Evolutionary conservation across 2,113 vertebrate genomes (phyloP).

Genomic region (Callospermophilus lateralis): DNA sequence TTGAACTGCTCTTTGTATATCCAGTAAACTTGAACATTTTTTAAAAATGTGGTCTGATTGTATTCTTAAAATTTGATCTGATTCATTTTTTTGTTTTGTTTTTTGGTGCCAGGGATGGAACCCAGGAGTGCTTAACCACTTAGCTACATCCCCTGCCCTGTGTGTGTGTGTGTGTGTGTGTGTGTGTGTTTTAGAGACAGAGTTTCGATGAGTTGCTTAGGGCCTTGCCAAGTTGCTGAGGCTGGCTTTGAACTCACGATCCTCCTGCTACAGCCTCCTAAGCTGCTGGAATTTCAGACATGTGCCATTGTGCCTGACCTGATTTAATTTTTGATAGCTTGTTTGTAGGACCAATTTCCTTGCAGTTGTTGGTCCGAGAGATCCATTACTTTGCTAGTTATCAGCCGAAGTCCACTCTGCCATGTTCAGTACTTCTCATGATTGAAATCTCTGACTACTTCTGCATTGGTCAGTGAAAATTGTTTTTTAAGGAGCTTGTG

Average conservation of each 20-base stretch:
- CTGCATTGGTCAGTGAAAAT: background rate
- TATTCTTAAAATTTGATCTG: background rate
- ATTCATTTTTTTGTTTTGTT: background rate
- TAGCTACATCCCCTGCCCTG: too few species aligned
- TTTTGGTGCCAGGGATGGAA: too few species aligned
- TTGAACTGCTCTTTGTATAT: background rate
- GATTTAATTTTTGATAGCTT: background rate
- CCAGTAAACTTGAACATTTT: background rate
- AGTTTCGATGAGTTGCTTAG: too few species aligned
- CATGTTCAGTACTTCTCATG: background rate
- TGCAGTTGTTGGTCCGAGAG: background rate
- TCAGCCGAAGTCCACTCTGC: background rate
- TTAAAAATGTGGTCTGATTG: background rate
- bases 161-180: too few species aligned
- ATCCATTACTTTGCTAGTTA: background rate
- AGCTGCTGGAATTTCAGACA: too few species aligned
- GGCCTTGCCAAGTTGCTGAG: too few species aligned
- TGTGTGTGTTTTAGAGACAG: too few species aligned
- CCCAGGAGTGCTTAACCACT: too few species aligned
- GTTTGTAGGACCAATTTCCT: background rate
- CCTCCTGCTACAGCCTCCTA: too few species aligned
- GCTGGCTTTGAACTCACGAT: too few species aligned
- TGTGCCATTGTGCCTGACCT: background rate
- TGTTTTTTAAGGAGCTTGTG: background rate
- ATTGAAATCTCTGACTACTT: background rate